Percentiles rank a stretch among this genome's conserved stretches.
These are phyloP conservation scores for Cephus spinipes DNA, from an alignment of 2,888 invertebrate species.

Conservation along the genomic window DNA sequence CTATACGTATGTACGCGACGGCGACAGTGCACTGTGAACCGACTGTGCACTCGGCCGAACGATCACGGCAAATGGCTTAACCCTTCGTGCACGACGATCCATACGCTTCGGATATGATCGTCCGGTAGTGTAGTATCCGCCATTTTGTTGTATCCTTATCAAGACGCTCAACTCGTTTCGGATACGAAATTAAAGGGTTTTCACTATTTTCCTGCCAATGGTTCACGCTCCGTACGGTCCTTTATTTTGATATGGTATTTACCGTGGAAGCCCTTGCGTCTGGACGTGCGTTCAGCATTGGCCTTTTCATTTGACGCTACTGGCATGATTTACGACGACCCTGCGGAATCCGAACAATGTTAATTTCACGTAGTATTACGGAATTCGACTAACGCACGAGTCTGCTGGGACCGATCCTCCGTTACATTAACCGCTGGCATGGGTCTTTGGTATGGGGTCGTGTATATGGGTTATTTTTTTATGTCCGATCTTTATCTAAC, in stretches of 20 bases:
- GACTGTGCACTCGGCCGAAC: not conserved
- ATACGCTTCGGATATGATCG: not conserved
- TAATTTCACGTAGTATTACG: slow-evolving; percentile 57
- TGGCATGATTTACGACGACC: slow-evolving; percentile 51
- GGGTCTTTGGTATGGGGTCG: not conserved
- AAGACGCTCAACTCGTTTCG: not conserved
- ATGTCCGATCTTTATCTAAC: not conserved
- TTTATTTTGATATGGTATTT: not conserved
- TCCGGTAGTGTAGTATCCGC: not conserved
- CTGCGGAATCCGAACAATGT: slow-evolving; percentile 61
- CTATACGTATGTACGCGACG: not conserved
- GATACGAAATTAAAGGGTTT: not conserved
- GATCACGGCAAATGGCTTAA: not conserved
- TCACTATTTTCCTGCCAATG: not conserved
- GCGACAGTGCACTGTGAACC: not conserved
- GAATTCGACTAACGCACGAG: slow-evolving; percentile 33
- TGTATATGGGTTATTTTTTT: not conserved
- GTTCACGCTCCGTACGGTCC: not conserved
- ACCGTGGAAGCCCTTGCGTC: not conserved
- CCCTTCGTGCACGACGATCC: not conserved
- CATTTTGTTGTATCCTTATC: not conserved
- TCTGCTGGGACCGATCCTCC: not conserved
- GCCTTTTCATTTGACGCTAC: not conserved
- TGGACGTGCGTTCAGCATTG: not conserved
- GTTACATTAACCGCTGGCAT: not conserved